These are phyloP conservation scores for Sycon ciliatum DNA, from an alignment of 37 sponge, comb jelly and placozoan species.

Conservation along the genomic window DNA sequence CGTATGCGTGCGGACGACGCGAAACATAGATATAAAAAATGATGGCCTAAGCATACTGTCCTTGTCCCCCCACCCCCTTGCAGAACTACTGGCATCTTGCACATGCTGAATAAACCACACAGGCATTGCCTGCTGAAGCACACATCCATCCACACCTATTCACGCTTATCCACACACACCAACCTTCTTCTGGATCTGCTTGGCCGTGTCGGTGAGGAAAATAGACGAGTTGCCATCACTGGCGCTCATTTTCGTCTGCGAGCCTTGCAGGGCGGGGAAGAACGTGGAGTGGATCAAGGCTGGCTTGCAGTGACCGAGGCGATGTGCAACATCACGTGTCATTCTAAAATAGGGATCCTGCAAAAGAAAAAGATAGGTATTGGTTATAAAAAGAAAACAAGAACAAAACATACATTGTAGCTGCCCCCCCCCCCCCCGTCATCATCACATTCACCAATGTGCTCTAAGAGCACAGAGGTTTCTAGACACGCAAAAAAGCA, in stretches of 20 bases:
- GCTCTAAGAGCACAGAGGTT: too few species aligned
- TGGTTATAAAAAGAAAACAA: too few species aligned
- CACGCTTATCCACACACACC: background rate
- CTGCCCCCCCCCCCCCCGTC: too few species aligned
- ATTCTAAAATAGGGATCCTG: slow-evolving; percentile 98
- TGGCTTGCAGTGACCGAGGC: slow-evolving; percentile 89
- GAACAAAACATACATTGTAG: too few species aligned
- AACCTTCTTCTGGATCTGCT: slow-evolving; percentile 86
- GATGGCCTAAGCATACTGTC: background rate
- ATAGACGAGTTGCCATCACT: slow-evolving; percentile 90
- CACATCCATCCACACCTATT: background rate
- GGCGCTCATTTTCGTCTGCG: slow-evolving; percentile 96
- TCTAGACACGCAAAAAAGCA: too few species aligned
- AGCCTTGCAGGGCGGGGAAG: slow-evolving; percentile 95
- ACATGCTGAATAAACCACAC: background rate
- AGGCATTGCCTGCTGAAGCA: background rate
- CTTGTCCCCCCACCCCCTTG: background rate
- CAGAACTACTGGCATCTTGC: background rate
- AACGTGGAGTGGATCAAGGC: slow-evolving; percentile 91
- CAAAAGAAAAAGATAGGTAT: background rate
- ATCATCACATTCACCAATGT: too few species aligned
- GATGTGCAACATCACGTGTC: slow-evolving; percentile 96
- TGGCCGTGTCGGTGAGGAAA: slow-evolving; percentile 76
- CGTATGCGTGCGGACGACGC: too few species aligned
- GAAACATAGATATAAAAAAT: too few species aligned